Evolutionary conservation across 2,888 invertebrate species (phyloP), one percentile per base, ranked within the genome.

Genomic region (Caenorhabditis drosophilae): DNA sequence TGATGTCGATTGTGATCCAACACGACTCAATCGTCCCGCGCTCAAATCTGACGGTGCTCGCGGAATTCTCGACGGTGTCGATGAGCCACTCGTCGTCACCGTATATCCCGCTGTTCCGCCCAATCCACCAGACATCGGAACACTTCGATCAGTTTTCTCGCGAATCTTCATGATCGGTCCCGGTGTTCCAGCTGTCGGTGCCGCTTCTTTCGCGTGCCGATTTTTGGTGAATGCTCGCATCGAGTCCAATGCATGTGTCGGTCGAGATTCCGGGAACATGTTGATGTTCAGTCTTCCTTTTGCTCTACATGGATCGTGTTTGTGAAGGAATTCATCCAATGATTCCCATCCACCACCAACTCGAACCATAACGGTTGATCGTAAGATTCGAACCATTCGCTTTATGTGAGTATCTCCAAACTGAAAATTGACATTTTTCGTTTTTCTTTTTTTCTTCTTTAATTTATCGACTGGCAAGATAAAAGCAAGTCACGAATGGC

Each of bases 281-380:
- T 97, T 96, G 88, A 96, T 92, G 89, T 98, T 98, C 87, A 96
- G 96, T 88, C 97, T 92, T 88, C 97, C 77, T 42, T 75, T 82
- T 16, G 82, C 97, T 91, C 98, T 88, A 88, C 99, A 99, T 34
- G 98, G 98, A 88, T 99, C 99, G 85, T 99, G 98, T 88, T 98
- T 98, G 80, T 95, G 89, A 52, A 99, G 89, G 89, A 99, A 99
- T 87, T 98, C 98, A 86, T 98, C 98, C 61, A 99, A 88, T 9
- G 97, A 95, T 53, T 95, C 94, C 99, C 99, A 99, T 59, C 99
- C 99, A 61, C 99, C 99, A 40, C 98, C 99, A 16, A 99, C 98
- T 75, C 98, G 91, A 75, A 99, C 98, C 98, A 99, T 99, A 15
- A 99, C 98, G 36, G 98, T 98, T 77, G 96, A 96, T 51, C 97